A percentile compares a stretch with the other conserved stretches of the same genome.
These are phyloP conservation scores for Eubucco bourcierii DNA, from an alignment of 2,113 vertebrate genomes.

Conservation along the genomic window DNA sequence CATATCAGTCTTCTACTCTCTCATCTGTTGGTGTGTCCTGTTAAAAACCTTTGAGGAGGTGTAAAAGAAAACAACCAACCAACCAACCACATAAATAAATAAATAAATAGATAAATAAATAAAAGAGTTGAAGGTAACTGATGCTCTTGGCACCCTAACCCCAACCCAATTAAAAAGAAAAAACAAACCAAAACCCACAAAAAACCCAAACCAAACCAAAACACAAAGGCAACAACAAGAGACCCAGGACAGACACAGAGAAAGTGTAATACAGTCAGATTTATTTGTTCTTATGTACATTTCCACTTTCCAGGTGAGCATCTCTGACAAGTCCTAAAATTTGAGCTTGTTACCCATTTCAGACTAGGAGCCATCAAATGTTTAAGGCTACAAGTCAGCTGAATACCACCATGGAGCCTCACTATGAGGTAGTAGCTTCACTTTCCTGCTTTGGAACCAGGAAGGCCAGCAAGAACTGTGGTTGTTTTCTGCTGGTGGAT, in stretches of 20 bases:
- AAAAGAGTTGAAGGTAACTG: not conserved
- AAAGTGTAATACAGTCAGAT: not conserved
- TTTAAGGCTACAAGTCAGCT: slow-evolving; percentile 1
- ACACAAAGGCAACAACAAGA: not conserved
- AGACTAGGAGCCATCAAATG: not conserved
- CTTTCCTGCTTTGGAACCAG: slow-evolving; percentile 14
- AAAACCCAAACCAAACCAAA: not conserved
- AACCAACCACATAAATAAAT: too few species aligned
- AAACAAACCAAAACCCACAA: not conserved
- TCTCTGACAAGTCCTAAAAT: not conserved
- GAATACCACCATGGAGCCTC: not conserved
- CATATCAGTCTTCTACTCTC: not conserved
- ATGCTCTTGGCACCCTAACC: not conserved
- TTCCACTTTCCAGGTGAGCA: not conserved
- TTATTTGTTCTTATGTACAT: slow-evolving; percentile 26
- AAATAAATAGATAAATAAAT: too few species aligned
- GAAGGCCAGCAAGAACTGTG: not conserved
- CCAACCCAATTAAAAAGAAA: not conserved
- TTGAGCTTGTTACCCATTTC: not conserved
- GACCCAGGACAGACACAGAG: not conserved
- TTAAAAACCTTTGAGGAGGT: not conserved
- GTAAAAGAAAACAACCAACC: not conserved
- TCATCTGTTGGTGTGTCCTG: not conserved
- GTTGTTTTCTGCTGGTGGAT: not conserved
- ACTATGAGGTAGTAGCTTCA: slow-evolving; percentile 53